Evolutionary conservation across 1,140 invertebrate genomes (phyloP), one percentile per base, ranked within the genome.

Genomic region (Pseudobourletiella spinata): DNA sequence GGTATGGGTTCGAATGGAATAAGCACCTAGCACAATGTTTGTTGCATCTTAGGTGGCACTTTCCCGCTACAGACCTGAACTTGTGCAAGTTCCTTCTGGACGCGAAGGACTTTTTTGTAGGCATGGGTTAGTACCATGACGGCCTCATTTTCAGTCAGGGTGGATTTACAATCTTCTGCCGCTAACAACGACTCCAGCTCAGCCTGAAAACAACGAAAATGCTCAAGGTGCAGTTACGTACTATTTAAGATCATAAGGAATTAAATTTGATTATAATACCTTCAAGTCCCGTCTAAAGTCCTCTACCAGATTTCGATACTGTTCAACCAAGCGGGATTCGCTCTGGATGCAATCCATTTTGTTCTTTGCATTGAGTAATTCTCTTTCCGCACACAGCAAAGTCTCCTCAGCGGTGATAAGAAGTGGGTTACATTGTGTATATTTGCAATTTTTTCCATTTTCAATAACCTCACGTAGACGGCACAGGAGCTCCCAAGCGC

Each of bases 271-370:
- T n/a, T n/a, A 32, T 58, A 6, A 4, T 46, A 68, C 66, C 63
- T 70, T 70, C 8, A 70, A 28, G 48, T 70, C 68, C 0, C 68
- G 64, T 30, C 68, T 61, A 51, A 70, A 70, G 42, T 66, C 62
- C 51, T 70, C 68, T 15, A 70, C 58, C 14, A 67, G 24, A 24
- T 70, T 70, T 8, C 59, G 32, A 50, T 66, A 67, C 25, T 67
- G 68, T 46, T 70, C 68, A 15, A 67, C 62, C 3, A 66, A 35
- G 0, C 63, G 55, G n/a, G 68, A 70, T 43, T 70, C 68, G 11
- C 55, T 62, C 29, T 64, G 62, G 32, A 70, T 55, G 35, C 61
- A 64, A 24, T 70, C 68, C 68, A 70, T 66, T 42, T 61, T 61
- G n/a, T 52, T 57, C 32, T 67, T 70, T 20, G 61, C 59, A 46